Percentiles rank a stretch among this genome's conserved stretches.
phyloP scores from a whole-genome alignment of 2,888 invertebrate species.

The Argyresthia goedartella region DNA sequence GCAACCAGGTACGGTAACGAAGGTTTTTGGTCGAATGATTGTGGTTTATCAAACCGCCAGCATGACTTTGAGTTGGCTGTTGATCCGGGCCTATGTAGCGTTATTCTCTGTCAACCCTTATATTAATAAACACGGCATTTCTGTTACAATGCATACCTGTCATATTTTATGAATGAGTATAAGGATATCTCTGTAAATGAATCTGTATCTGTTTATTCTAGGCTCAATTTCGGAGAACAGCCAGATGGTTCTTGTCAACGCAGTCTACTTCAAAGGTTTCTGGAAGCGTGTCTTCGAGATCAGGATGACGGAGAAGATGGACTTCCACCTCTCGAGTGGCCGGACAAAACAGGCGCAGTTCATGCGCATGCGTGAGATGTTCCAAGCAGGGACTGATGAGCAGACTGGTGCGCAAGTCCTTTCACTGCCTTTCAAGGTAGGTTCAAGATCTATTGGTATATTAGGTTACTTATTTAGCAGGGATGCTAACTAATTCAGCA shows the following conservation, averaged over 20 bases:
- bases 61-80: too few species aligned
- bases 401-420: constrained; percentile 71
- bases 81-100: too few species aligned
- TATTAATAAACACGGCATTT: too few species aligned
- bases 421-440: constrained; percentile 75
- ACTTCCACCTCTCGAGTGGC: constrained; percentile 64
- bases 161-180: too few species aligned
- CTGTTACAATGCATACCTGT: too few species aligned
- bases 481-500: too few species aligned
- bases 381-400: constrained; percentile 63
- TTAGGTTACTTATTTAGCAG: too few species aligned
- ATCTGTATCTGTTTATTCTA: constrained; percentile 29
- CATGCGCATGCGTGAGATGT: constrained; percentile 72
- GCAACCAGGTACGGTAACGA: constrained; percentile 55
- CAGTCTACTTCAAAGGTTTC: constrained; percentile 79
- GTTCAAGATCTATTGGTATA: background rate
- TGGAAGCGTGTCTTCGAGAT: constrained; percentile 76
- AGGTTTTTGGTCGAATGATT: background rate
- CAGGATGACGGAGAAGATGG: constrained; percentile 55
- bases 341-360: constrained; percentile 58
- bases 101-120: too few species aligned
- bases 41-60: too few species aligned
- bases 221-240: constrained; percentile 62
- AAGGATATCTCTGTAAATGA: too few species aligned
- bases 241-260: constrained; percentile 75